phyloP scores from a whole-genome alignment of 2,888 invertebrate genomes.

The Eupeodes latifasciatus region DNA sequence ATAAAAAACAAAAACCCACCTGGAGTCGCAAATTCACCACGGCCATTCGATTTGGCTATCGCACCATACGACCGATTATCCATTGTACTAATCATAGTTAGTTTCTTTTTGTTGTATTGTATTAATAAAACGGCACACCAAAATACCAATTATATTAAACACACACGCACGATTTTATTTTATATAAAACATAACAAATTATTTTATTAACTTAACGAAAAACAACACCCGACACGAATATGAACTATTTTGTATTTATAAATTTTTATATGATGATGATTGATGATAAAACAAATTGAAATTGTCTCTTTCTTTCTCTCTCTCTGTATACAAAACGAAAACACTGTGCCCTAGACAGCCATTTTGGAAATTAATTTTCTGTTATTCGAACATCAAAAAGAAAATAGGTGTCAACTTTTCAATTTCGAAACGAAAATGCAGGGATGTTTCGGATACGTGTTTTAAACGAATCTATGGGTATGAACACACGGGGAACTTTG shows the following conservation, averaged over 20 bases:
- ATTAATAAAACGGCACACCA: slow-evolving; percentile 21
- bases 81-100: slow-evolving; percentile 83
- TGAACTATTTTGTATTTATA: slow-evolving; percentile 8
- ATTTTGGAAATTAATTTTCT: slow-evolving; percentile 71
- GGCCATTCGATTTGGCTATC: slow-evolving; percentile 81
- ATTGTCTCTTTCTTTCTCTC: slow-evolving; percentile 22
- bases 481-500: neutral
- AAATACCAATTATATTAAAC: neutral
- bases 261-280: neutral
- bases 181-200: slow-evolving; percentile 51
- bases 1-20: slow-evolving; percentile 79
- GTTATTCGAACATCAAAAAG: slow-evolving; percentile 6
- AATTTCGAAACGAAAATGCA: slow-evolving; percentile 34
- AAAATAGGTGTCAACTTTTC: slow-evolving; percentile 71
- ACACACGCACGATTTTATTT: slow-evolving; percentile 62
- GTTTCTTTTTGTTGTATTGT: slow-evolving; percentile 16
- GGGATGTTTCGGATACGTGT: neutral
- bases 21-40: slow-evolving; percentile 83
- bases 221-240: slow-evolving; percentile 32
- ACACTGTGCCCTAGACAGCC: slow-evolving; percentile 73
- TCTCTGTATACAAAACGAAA: slow-evolving; percentile 76
- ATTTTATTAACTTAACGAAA: neutral
- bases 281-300: slow-evolving; percentile 38
- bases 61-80: slow-evolving; percentile 84
- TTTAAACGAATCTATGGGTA: neutral